Percentiles rank a stretch among this genome's conserved stretches.
Evolutionary conservation across 2,888 invertebrate genomes (phyloP).

Genomic region (Meandrusa payeni): DNA sequence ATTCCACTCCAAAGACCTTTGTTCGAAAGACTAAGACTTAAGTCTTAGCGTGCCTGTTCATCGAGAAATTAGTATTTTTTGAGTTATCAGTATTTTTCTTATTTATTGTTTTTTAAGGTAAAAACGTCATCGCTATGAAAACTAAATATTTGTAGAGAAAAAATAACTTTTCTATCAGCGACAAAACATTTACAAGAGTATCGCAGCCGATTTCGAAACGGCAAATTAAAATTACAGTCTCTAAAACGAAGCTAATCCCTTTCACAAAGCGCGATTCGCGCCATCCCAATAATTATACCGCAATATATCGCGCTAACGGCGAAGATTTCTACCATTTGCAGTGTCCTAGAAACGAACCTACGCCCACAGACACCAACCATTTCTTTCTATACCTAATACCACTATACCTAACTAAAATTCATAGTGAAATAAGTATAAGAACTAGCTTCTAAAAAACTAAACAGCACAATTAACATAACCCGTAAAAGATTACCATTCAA

Average conservation of each 20-base stretch:
- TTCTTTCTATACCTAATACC: constrained; percentile 75
- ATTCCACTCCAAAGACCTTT: too few relatives aligned
- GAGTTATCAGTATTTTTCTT: too few relatives aligned
- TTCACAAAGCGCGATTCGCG: constrained; percentile 29
- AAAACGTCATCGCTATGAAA: too few relatives aligned
- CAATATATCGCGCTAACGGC: constrained; percentile 45
- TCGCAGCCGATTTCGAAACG: constrained; percentile 19
- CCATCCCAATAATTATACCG: constrained; percentile 42
- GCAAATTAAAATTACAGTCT: constrained; percentile 11
- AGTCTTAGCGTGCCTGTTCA: too few relatives aligned
- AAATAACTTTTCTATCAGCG: background rate
- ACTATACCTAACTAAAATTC: constrained; percentile 77
- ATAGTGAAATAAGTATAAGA: constrained; percentile 78
- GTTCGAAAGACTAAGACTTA: too few relatives aligned
- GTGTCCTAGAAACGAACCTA: constrained; percentile 73
- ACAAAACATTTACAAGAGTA: background rate
- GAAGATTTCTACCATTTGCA: constrained; percentile 72
- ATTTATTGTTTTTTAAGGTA: too few relatives aligned
- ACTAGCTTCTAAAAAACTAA: constrained; percentile 70
- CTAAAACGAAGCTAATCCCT: constrained; percentile 28
- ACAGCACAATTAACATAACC: constrained; percentile 19
- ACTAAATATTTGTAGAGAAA: too few relatives aligned
- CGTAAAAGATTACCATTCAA: background rate
- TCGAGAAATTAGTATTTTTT: too few relatives aligned
- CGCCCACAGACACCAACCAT: constrained; percentile 68